phyloP scores from a whole-genome alignment of 2,113 vertebrate species.

The Thamnaconus septentrionalis region DNA sequence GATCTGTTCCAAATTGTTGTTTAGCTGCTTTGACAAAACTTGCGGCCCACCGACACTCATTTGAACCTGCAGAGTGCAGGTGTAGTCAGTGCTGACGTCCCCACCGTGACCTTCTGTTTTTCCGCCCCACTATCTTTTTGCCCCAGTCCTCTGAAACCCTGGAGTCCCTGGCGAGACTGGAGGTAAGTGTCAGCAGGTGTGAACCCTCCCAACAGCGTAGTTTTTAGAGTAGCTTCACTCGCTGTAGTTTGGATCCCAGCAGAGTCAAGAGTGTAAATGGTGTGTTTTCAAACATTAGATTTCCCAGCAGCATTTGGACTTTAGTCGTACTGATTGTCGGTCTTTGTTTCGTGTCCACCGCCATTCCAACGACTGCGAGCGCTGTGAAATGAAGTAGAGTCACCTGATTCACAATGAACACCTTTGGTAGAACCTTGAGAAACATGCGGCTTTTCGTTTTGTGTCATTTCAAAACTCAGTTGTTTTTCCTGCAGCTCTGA shows the following conservation, averaged over 20 bases:
- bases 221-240: not conserved
- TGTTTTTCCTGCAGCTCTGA: too few relatives aligned
- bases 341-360: not conserved
- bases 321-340: too few relatives aligned
- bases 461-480: too few relatives aligned
- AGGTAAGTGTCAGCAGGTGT: slow-evolving; percentile 59
- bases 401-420: not conserved
- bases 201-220: not conserved
- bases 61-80: not conserved
- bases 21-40: too few relatives aligned
- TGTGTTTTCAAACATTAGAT: not conserved
- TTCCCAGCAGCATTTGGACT: not conserved
- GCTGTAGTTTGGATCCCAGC: not conserved
- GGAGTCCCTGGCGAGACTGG: slow-evolving; percentile 57
- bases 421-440: not conserved
- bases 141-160: slow-evolving; percentile 69
- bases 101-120: slow-evolving; percentile 39
- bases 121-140: slow-evolving; percentile 38
- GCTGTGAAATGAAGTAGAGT: too few relatives aligned
- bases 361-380: too few relatives aligned
- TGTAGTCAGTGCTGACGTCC: slow-evolving; percentile 8
- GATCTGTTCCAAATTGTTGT: too few relatives aligned
- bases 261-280: not conserved
- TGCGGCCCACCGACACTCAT: too few relatives aligned
- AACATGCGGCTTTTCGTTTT: too few relatives aligned